These are phyloP conservation scores for Oreotrochilus melanogaster DNA, from an alignment of 2,113 vertebrate species.

Conservation along the genomic window DNA sequence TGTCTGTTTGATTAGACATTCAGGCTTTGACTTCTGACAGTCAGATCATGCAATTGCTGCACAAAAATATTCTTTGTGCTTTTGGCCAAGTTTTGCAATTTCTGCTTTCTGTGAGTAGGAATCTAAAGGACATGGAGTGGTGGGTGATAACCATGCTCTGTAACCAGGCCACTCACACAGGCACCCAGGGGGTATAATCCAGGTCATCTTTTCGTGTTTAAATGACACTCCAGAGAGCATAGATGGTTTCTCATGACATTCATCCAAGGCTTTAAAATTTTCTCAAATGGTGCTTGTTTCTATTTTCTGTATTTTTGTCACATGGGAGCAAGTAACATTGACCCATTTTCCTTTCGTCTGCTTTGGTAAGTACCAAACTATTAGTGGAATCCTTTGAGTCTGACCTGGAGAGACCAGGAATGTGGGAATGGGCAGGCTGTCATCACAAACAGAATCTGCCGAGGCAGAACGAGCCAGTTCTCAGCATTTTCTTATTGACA, in stretches of 20 bases:
- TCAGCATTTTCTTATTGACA: constrained; percentile 22
- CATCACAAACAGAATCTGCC: background rate
- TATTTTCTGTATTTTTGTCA: constrained; percentile 63
- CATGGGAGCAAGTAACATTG: constrained; percentile 55
- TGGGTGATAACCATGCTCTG: background rate
- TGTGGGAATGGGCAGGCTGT: constrained; percentile 18
- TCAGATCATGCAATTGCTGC: background rate
- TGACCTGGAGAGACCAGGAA: constrained; percentile 40
- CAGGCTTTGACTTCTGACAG: background rate
- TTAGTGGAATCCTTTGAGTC: constrained; percentile 56
- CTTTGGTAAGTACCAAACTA: constrained; percentile 55
- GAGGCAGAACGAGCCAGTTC: background rate
- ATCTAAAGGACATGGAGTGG: background rate
- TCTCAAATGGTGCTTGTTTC: constrained; percentile 62
- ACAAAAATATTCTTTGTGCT: background rate
- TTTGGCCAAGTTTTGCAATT: constrained; percentile 8
- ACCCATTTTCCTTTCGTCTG: constrained; percentile 45
- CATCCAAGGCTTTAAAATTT: constrained; percentile 56
- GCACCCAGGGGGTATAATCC: background rate
- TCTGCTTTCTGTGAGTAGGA: background rate
- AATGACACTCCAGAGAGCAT: constrained; percentile 36
- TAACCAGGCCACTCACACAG: background rate
- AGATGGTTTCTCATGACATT: constrained; percentile 69
- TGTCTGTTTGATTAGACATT: background rate
- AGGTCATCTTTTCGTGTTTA: background rate